These are phyloP conservation scores for Taurulus bubalis DNA, from an alignment of 2,113 vertebrate species.

Conservation along the genomic window DNA sequence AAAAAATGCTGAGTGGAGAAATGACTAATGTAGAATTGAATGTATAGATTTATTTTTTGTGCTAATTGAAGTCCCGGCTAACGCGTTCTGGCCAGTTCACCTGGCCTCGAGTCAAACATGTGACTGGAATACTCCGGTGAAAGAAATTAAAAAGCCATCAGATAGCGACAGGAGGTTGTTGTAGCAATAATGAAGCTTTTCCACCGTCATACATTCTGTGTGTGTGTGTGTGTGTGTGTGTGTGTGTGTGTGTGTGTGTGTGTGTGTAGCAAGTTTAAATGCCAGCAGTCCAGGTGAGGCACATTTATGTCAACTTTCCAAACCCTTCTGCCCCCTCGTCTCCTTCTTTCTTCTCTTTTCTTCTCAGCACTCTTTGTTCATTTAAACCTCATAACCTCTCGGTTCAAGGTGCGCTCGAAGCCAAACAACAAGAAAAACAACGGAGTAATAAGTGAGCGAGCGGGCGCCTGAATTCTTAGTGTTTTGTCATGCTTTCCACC, in stretches of 20 bases:
- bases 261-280: constrained; percentile 14
- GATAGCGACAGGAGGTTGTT: constrained; percentile 48
- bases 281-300: constrained; percentile 1
- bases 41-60: constrained; percentile 65
- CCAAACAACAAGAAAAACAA: constrained; percentile 46
- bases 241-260: no score
- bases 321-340: no score
- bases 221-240: constrained; percentile 16
- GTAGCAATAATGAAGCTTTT: constrained; percentile 60
- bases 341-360: neutral
- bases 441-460: constrained; percentile 41
- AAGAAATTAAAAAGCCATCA: constrained; percentile 70
- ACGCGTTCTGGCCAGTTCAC: constrained; percentile 42
- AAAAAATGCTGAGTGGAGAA: constrained; percentile 52
- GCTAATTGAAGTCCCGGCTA: constrained; percentile 56
- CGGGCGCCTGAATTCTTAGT: neutral
- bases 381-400: constrained; percentile 32
- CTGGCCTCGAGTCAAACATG: constrained; percentile 52
- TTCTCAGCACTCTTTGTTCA: constrained; percentile 4
- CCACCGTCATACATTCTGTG: constrained; percentile 11
- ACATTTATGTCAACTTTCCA: constrained; percentile 16
- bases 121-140: constrained; percentile 41
- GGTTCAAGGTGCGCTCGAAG: constrained; percentile 34
- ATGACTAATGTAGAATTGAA: constrained; percentile 74
- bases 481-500: constrained; percentile 20